phyloP scores from a whole-genome alignment of 30 jellyfish, hydroid and myxozoan species.

The Catostylus mosaicus region DNA sequence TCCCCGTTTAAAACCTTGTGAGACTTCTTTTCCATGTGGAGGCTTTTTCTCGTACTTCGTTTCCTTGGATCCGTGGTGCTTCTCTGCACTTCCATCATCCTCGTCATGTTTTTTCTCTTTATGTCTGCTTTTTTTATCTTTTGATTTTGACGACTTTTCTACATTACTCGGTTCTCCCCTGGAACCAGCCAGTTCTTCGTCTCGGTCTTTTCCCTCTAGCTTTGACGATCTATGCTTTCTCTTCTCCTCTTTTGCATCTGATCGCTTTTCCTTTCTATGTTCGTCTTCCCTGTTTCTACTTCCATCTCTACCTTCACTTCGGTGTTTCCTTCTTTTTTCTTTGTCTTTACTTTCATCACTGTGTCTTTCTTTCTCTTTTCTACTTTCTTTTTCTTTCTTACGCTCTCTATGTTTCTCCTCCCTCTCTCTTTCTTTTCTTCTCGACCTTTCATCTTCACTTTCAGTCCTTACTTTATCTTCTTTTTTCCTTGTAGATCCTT shows the following conservation, averaged over 20 bases:
- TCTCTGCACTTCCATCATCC: slow-evolving; percentile 1
- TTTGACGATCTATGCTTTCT: slow-evolving; percentile 10
- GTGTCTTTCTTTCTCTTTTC: slow-evolving; percentile 20
- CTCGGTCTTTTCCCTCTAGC: slow-evolving; percentile 29
- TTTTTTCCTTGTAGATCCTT: slow-evolving; percentile 1
- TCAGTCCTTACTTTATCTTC: slow-evolving; percentile 7
- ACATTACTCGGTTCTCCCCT: slow-evolving; percentile 10
- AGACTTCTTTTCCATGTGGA: not conserved
- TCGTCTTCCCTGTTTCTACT: slow-evolving; percentile 11
- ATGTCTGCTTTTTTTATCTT: slow-evolving; percentile 32
- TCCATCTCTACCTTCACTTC: slow-evolving; percentile 13
- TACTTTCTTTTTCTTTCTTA: slow-evolving; percentile 15
- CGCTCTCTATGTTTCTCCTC: slow-evolving; percentile 40
- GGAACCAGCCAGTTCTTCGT: slow-evolving; percentile 2
- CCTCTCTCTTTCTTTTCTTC: slow-evolving; percentile 33
- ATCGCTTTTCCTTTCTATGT: slow-evolving; percentile 14
- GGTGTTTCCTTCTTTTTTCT: slow-evolving; percentile 1
- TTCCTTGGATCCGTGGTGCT: slow-evolving; percentile 2
- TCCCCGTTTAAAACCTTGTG: not conserved
- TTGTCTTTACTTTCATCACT: not conserved
- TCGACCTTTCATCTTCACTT: slow-evolving; percentile 38
- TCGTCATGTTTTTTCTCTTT: slow-evolving; percentile 12
- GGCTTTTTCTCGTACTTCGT: not conserved
- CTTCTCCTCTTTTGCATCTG: slow-evolving; percentile 15
- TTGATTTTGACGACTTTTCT: slow-evolving; percentile 14